phyloP scores from a whole-genome alignment of 2,113 vertebrate species.

The Corythornis cristatus region DNA sequence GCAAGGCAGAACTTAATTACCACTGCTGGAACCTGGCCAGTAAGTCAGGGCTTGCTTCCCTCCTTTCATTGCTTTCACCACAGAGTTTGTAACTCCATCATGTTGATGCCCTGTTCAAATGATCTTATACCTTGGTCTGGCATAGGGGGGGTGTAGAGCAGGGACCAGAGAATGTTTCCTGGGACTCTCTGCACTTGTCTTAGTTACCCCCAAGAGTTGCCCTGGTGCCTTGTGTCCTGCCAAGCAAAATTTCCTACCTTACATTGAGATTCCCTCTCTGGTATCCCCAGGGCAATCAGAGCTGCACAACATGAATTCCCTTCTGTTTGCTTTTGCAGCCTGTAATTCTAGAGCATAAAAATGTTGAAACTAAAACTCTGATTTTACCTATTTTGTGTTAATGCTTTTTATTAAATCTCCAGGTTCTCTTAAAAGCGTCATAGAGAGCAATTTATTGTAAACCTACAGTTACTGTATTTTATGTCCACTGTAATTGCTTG shows the following conservation, averaged over 20 bases:
- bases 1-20: slow-evolving; percentile 37
- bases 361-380: slow-evolving; percentile 5
- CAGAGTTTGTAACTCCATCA: neutral
- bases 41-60: neutral
- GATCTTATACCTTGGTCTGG: neutral
- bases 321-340: neutral
- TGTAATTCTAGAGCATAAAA: slow-evolving; percentile 10
- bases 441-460: slow-evolving; percentile 62
- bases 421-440: slow-evolving; percentile 49
- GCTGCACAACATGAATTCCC: neutral
- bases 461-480: slow-evolving; percentile 67
- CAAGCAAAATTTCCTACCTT: neutral
- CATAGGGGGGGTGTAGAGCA: neutral
- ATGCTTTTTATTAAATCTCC: slow-evolving; percentile 59
- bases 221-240: neutral
- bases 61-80: neutral
- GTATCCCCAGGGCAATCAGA: neutral
- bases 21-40: slow-evolving; percentile 4
- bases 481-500: slow-evolving; percentile 65
- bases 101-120: accelerated
- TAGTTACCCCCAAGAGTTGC: neutral
- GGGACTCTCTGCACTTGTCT: neutral
- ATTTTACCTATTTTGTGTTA: slow-evolving; percentile 45
- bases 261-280: neutral
- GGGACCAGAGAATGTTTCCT: neutral